A percentile compares a stretch with the other conserved stretches of the same genome.
Evolutionary conservation across 2,113 vertebrate species (phyloP).

Genomic region (Melospiza melodia): DNA sequence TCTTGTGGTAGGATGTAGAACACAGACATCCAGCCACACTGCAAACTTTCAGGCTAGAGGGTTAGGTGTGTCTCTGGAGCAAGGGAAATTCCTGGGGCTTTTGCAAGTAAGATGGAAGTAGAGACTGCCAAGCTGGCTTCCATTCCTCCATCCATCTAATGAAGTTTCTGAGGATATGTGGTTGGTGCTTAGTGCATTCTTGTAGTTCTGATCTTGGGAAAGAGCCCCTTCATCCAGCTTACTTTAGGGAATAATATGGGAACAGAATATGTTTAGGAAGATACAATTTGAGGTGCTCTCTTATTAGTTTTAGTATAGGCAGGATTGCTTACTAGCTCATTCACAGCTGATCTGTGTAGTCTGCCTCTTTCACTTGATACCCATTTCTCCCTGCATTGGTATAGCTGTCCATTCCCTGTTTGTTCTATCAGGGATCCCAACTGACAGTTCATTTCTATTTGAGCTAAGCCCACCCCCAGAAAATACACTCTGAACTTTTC

Average conservation of each 20-base stretch:
- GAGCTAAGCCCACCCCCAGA: neutral
- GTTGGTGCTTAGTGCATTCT: neutral
- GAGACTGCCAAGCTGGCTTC: neutral
- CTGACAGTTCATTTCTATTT: neutral
- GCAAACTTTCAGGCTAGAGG: neutral
- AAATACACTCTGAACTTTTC: neutral
- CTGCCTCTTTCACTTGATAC: neutral
- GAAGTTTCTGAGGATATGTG: neutral
- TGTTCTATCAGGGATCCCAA: neutral
- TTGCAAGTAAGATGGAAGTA: neutral
- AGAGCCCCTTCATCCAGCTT: neutral
- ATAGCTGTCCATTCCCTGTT: neutral
- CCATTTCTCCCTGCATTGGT: neutral
- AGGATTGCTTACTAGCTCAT: neutral
- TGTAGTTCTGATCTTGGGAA: neutral
- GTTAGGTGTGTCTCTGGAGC: neutral
- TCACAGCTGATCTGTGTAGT: neutral
- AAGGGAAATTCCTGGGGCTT: neutral
- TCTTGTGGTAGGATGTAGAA: neutral
- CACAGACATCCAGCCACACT: neutral
- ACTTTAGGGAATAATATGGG: neutral
- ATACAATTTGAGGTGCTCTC: neutral
- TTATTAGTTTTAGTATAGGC: neutral
- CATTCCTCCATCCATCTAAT: neutral
- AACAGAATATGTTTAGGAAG: neutral